Conservation (phyloP, 2,888 invertebrate species). For the Callyntrura sp. region DNA sequence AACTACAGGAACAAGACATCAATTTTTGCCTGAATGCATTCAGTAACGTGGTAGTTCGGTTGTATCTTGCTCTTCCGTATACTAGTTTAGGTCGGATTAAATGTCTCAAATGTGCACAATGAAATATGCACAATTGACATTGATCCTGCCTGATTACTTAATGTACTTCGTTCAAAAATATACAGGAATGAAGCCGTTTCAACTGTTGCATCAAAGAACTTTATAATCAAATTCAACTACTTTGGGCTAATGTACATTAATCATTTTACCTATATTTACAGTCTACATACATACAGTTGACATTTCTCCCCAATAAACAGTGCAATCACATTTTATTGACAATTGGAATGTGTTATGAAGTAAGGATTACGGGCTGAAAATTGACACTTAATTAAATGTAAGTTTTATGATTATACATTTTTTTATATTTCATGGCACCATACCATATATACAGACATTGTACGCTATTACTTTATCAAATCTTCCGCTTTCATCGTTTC, state of each 20-base stretch:
- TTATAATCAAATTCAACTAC: background rate
- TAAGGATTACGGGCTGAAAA: constrained; percentile 19
- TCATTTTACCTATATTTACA: background rate
- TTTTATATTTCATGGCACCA: constrained; percentile 64
- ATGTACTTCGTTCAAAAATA: constrained; percentile 49
- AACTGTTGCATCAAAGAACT: constrained; percentile 10
- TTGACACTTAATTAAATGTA: background rate
- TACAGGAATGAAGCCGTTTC: constrained; percentile 67
- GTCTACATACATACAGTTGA: background rate
- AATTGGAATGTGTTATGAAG: constrained; percentile 32
- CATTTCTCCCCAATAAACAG: background rate
- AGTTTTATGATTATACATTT: constrained; percentile 8
- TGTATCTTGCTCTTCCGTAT: constrained; percentile 64
- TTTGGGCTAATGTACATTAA: background rate
- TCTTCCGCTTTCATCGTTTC: too few species aligned
- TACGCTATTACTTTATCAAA: background rate
- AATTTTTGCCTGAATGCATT: constrained; percentile 51
- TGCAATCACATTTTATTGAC: background rate
- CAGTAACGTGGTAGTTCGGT: background rate
- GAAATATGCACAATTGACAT: background rate
- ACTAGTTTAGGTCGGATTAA: constrained; percentile 36
- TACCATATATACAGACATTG: background rate
- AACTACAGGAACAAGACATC: background rate
- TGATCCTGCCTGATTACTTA: background rate
- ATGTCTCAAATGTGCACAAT: constrained; percentile 3